Base-by-base conservation (phyloP, 2,797 vertebrate genomes). In the Falco rusticolus region DNA sequence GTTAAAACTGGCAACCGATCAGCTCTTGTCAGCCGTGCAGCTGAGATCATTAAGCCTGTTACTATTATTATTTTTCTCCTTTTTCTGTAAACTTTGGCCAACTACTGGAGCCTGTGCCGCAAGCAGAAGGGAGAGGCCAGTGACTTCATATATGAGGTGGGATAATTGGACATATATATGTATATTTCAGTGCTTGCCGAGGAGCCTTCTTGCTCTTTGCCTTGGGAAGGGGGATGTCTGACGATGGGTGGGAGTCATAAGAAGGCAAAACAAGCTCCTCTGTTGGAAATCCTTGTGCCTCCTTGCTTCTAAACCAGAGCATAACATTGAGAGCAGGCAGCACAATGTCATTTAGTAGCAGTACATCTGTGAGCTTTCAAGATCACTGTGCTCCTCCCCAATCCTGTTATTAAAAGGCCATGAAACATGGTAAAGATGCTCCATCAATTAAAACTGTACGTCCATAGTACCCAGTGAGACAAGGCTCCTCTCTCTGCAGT, bases 1-100 rank as follows among this genome's bases (percentile, higher is more conserved):
- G 33, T 84, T 88, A 91, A 96, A 96, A 95, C 96, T 96, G 89
- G 81, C 41, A 37, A 84, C 16, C 17, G 91, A 95, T 97, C 96
- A 95, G 76, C 47, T 89, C 47, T 83, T 90, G 70, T 97, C 95
- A 93, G 93, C 69, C 37, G 4, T 90, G 63, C 68, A 48, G 28
- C 75, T 60, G 48, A 94, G 75, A 71, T 78, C 80, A 92, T 92
- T 64, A 87, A 95, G 63, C 76, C 71, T 96, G 64, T 95, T 97
- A 37, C 37, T 70, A 24, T 41, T 84, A 31, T 0, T 4, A 4
- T 33, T 87, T 89, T 89, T 53, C n/a, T 65, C 57, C 8, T 95
- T 84, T 87, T 87, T 83, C 59, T 83, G 89, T 51, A 75, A 87
- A 84, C 24, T 84, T 75, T 79, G 83, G 68, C 84, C 57, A 74